Evolutionary conservation across 2,888 invertebrate genomes (phyloP).

Genomic region (Sisyra nigra): DNA sequence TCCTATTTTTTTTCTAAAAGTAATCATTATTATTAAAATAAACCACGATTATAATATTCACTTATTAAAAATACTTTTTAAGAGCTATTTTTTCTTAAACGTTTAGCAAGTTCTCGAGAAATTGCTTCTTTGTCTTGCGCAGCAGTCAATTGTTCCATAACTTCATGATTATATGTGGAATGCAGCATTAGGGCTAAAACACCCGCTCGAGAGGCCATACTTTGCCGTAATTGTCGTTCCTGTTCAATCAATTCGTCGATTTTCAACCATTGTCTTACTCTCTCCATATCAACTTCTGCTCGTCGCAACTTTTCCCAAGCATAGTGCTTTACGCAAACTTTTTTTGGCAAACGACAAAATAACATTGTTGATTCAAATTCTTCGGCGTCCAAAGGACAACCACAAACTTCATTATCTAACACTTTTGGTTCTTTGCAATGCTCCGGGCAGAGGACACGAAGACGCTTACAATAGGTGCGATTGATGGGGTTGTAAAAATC

Average conservation of each 20-base stretch:
- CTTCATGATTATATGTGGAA: constrained; percentile 88
- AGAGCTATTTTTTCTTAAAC: constrained; percentile 9
- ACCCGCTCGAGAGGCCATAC: constrained; percentile 66
- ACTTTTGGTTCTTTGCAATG: constrained; percentile 90
- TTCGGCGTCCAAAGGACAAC: constrained; percentile 74
- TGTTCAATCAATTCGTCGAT: constrained; percentile 89
- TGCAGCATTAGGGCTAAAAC: constrained; percentile 91
- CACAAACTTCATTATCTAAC: constrained; percentile 78
- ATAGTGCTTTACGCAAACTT: constrained; percentile 79
- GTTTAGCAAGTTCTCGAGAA: constrained; percentile 27
- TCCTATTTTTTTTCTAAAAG: no score
- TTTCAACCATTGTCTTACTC: constrained; percentile 82
- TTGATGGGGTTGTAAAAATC: constrained; percentile 83
- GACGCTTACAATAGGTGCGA: constrained; percentile 86
- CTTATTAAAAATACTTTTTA: neutral
- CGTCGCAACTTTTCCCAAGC: constrained; percentile 91
- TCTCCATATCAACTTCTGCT: constrained; percentile 90
- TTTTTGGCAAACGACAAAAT: constrained; percentile 78
- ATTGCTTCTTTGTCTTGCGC: constrained; percentile 34
- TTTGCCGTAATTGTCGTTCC: constrained; percentile 68
- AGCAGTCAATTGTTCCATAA: constrained; percentile 56
- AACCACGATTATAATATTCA: neutral
- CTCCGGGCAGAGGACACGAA: constrained; percentile 92
- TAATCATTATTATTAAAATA: neutral
- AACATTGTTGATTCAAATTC: constrained; percentile 74